Conservation (phyloP, 2,797 vertebrate genomes). For the Crenuchus spilurus region DNA sequence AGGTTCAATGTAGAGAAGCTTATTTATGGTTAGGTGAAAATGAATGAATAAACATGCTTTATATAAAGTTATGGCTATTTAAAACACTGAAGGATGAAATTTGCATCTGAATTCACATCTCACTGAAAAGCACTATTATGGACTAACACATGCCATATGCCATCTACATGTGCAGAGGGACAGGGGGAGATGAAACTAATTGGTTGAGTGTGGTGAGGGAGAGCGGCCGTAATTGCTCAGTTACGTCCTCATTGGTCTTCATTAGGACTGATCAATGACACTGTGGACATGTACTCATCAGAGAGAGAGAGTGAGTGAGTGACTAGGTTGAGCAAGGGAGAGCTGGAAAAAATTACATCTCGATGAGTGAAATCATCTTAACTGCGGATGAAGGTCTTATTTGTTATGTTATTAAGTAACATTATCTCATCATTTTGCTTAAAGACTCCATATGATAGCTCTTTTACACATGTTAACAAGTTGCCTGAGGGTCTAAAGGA, state of each 20-base stretch:
- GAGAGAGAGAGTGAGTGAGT: conserved; percentile 2
- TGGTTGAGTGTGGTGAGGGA: conserved; percentile 15
- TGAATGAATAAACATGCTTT: no score
- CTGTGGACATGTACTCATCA: neutral
- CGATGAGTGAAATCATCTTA: no score
- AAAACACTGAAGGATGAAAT: no score
- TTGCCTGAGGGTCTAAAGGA: no score
- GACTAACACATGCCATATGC: conserved; percentile 14
- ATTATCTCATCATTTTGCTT: no score
- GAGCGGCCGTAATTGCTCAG: conserved; percentile 17
- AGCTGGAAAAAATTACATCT: neutral
- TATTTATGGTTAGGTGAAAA: no score
- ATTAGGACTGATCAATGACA: conserved; percentile 20
- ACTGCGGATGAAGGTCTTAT: no score
- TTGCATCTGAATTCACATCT: neutral
- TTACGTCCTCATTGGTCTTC: conserved; percentile 26
- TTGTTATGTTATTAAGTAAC: no score
- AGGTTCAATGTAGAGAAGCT: no score
- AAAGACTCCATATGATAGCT: no score
- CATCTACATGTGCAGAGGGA: conserved; percentile 16
- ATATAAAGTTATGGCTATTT: no score
- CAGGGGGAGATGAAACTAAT: neutral
- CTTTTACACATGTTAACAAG: no score
- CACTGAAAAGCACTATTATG: conserved; percentile 17
- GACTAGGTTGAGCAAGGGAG: neutral